Conservation (phyloP, 92 coral and sea anemone species). For the Plumapathes pennacea region DNA sequence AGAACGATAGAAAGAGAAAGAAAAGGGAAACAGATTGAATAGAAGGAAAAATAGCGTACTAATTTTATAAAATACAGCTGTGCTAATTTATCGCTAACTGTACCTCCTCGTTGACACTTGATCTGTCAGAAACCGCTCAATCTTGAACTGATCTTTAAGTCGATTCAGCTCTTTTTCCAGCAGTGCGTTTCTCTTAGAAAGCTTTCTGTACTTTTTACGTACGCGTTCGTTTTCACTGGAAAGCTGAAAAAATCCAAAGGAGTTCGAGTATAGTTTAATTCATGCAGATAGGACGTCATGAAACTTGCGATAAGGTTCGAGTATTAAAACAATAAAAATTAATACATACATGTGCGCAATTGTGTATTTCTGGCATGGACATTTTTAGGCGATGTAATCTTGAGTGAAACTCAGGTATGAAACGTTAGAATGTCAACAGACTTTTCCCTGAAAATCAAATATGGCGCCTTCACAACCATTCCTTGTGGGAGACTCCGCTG, state of each 20-base stretch:
- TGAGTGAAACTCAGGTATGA: no score
- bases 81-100: no score
- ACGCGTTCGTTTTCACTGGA: conserved; percentile 85
- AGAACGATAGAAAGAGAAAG: no score
- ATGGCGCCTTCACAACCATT: conserved; percentile 46
- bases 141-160: conserved; percentile 51
- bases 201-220: conserved; percentile 73
- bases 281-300: no score
- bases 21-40: background rate
- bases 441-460: conserved; percentile 42
- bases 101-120: conserved; percentile 55
- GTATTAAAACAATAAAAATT: background rate
- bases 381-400: no score
- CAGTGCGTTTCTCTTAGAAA: conserved; percentile 53
- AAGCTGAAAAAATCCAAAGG: conserved; percentile 32
- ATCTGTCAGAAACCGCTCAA: conserved; percentile 14
- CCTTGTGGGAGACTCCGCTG: conserved; percentile 20
- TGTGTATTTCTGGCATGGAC: conserved; percentile 74
- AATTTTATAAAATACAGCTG: no score
- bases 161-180: conserved; percentile 67
- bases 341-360: conserved; percentile 68
- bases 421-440: no score
- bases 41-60: background rate
- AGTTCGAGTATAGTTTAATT: background rate
- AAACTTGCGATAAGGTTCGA: no score